A percentile compares a stretch with the other conserved stretches of the same genome.
These are phyloP conservation scores for Calephelis perditalis DNA, from an alignment of 2,888 invertebrate genomes.

Conservation along the genomic window DNA sequence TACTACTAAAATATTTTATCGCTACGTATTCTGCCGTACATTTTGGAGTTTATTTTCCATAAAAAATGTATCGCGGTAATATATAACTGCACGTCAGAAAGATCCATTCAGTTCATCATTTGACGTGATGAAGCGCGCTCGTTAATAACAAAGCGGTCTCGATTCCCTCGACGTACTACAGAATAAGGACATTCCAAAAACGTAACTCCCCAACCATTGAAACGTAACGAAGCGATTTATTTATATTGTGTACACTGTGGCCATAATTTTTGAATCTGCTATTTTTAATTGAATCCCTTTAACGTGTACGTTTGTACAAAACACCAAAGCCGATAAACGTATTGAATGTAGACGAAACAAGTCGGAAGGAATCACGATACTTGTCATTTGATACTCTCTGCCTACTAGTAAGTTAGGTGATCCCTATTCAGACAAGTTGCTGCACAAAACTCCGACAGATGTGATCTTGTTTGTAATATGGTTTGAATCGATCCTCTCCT, in stretches of 20 bases:
- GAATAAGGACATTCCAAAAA: conserved; percentile 13
- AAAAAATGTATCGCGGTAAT: background rate
- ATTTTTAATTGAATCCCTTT: no score
- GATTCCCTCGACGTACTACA: conserved; percentile 22
- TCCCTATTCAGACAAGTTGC: no score
- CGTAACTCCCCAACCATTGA: conserved; percentile 1
- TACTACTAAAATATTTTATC: no score
- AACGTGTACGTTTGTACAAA: no score
- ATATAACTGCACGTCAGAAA: conserved; percentile 3
- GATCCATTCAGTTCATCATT: conserved; percentile 16
- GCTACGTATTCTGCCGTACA: background rate
- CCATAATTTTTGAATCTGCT: background rate
- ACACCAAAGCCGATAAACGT: no score
- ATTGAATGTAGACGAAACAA: no score
- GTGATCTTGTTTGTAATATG: no score
- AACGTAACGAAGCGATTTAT: conserved; percentile 14
- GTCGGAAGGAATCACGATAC: no score
- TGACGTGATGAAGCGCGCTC: conserved; percentile 26
- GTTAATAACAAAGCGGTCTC: conserved; percentile 28
- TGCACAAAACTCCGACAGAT: no score
- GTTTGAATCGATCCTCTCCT: no score
- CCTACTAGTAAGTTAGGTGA: no score
- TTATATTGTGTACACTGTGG: background rate
- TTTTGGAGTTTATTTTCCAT: background rate
- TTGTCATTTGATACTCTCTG: no score